Evolutionary conservation across 2,888 invertebrate genomes (phyloP).

Genomic region (Acleris sparsana): DNA sequence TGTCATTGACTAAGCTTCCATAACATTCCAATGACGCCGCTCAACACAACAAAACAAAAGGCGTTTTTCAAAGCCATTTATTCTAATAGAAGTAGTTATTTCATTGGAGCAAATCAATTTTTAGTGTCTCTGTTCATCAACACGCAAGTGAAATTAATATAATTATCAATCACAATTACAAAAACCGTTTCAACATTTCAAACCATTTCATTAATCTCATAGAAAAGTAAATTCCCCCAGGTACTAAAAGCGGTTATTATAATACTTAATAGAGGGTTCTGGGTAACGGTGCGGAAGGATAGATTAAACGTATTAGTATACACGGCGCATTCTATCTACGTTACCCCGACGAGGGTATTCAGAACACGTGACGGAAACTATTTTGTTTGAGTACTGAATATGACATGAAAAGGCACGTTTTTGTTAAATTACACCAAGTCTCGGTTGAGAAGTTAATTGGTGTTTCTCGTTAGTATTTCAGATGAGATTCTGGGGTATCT

Average conservation of each 20-base stretch:
- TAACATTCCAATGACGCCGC: too few species aligned
- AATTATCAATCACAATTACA: background rate
- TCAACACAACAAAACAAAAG: too few species aligned
- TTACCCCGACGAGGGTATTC: conserved; percentile 15
- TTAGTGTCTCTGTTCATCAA: too few species aligned
- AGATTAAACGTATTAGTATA: conserved; percentile 41
- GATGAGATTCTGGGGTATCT: too few species aligned
- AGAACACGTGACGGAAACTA: conserved; percentile 26
- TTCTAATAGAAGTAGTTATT: too few species aligned
- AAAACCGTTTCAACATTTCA: conserved; percentile 11
- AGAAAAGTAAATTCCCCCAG: conserved; percentile 29
- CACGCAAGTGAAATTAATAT: too few species aligned
- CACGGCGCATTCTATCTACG: conserved; percentile 31
- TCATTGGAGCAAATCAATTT: too few species aligned
- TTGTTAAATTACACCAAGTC: background rate
- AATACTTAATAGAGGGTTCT: conserved; percentile 40
- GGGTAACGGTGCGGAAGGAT: conserved; percentile 46
- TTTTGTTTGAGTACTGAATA: conserved; percentile 28
- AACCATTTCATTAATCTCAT: conserved; percentile 20
- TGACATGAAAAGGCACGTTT: conserved; percentile 26
- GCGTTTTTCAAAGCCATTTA: too few species aligned
- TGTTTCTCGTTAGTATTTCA: too few species aligned
- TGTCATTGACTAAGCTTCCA: too few species aligned
- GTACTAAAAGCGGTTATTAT: conserved; percentile 31
- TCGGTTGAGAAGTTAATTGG: background rate